Base-by-base conservation (phyloP, 1,140 invertebrate genomes). In the Drosophila lini region DNA sequence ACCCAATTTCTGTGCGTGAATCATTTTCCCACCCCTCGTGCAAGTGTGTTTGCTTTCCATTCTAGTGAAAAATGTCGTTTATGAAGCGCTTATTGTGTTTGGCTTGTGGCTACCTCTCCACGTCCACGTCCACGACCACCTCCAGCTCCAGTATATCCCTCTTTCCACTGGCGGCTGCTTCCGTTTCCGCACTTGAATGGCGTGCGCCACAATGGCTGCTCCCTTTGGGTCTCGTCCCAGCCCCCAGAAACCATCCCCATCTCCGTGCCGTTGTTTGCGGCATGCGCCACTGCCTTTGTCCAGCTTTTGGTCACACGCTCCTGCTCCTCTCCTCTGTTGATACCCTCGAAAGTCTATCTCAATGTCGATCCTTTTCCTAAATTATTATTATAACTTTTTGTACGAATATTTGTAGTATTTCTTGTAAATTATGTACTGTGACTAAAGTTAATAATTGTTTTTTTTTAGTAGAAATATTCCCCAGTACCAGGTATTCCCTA, bases 31-130 rank as follows among this genome's bases (percentile, higher is more conserved):
- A 60, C 11, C 34, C 59, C 55, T 56, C 16, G 34, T 40, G 36
- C 10, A 38, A 16, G 48, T 74, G 36, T 74, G 73, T 75, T 74
- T 56, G 73, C 53, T 41, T 75, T 74, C 45, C 71, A 64, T 84
- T 90, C 76, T 77, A 44, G 64, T 89, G 84, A 78, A 89, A 89
- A 89, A 89, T 89, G 84, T 86, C 84, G 84, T 81, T 90, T 89
- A 89, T 89, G 84, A 89, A 84, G 78, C 84, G 84, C 81, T 89
- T 89, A 89, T 89, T 89, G 84, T 89, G 84, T 89, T 89, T 89
- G 84, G 77, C 77, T 89, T 88, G 83, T 69, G 79, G 82, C 80
- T 63, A 55, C 77, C 76, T 50, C 47, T 40, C 50, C 19, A 19
- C 19, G 19, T 36, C 36, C 52, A n/a, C 15, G 5, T 40, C 32